These are phyloP conservation scores for Glyptemys insculpta DNA, from an alignment of 2,797 vertebrate species.

Conservation along the genomic window DNA sequence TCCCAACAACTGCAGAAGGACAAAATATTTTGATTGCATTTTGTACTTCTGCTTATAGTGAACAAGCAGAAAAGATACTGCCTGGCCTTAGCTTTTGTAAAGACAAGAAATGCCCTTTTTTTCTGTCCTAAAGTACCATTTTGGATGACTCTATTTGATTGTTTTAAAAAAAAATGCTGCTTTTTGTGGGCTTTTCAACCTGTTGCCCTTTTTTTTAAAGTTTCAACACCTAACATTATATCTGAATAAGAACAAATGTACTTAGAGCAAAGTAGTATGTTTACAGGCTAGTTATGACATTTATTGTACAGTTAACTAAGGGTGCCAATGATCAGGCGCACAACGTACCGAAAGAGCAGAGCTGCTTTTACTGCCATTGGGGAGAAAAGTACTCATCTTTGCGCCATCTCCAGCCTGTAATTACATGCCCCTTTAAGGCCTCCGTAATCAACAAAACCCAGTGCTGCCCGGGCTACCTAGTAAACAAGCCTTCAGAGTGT, in stretches of 20 bases:
- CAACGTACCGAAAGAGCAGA: neutral
- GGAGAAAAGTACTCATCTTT: neutral
- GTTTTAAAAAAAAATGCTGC: neutral
- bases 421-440: neutral
- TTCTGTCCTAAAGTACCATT: neutral
- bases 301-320: neutral
- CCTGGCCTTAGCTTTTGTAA: neutral
- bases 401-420: neutral
- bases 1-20: neutral
- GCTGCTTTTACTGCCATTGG: neutral
- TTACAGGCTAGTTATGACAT: neutral
- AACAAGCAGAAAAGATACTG: neutral
- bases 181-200: neutral
- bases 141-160: slow-evolving; percentile 19
- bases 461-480: neutral
- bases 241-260: neutral
- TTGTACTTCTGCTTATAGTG: neutral
- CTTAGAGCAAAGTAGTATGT: neutral
- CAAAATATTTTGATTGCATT: slow-evolving; percentile 41
- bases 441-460: neutral
- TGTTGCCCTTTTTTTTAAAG: neutral
- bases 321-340: neutral
- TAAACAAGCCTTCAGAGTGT: neutral
- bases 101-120: neutral
- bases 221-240: neutral